Evolutionary conservation across 2,888 invertebrate genomes (phyloP), one percentile per base, ranked within the genome.

Genomic region (Drosophila suboccidentalis): DNA sequence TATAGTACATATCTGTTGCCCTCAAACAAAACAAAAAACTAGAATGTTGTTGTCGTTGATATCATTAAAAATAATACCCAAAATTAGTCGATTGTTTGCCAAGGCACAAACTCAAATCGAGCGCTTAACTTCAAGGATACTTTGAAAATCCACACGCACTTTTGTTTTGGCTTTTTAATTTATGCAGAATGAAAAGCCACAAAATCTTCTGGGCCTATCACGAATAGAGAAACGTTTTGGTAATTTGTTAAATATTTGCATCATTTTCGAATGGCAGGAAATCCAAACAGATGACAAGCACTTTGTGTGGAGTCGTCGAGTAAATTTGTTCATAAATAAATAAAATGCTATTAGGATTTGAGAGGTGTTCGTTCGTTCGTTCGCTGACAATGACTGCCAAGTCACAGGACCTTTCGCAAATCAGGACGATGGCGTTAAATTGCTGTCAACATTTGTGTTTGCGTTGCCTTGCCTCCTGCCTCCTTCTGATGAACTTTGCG

Each of bases 281-380:
- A 63, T 58, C 51, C 62, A 51, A 69, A 58, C 67, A 70, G 62
- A 29, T 60, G 57, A 59, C 19, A 22, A 55, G 62, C 53, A 22
- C 26, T 67, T 55, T 49, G 58, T 34, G n/a, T 29, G 49, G 5
- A 13, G 13, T n/a, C 26, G 46, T 19, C 47, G 39, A 47, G 57
- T 55, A 62, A 38, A 71, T 75, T 66, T 67, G 61, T 62, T 62
- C 71, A 69, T 78, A 82, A 80, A 83, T 86, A 86, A 86, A 80
- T 86, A 59, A 82, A 80, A 70, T 61, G 54, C 78, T 55, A 61
- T 77, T 65, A 68, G 69, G 41, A 58, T 54, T 51, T 36, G 41
- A 65, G 70, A 46, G 53, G 60, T 63, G 41, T 53, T 46, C 55
- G 53, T 38, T 58, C 26, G 22, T 26, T 26, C 26, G 29, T 8